Percentiles rank a stretch among this genome's conserved stretches.
Conservation (phyloP, 2,888 invertebrate species). For the Lysandra bellargus region DNA sequence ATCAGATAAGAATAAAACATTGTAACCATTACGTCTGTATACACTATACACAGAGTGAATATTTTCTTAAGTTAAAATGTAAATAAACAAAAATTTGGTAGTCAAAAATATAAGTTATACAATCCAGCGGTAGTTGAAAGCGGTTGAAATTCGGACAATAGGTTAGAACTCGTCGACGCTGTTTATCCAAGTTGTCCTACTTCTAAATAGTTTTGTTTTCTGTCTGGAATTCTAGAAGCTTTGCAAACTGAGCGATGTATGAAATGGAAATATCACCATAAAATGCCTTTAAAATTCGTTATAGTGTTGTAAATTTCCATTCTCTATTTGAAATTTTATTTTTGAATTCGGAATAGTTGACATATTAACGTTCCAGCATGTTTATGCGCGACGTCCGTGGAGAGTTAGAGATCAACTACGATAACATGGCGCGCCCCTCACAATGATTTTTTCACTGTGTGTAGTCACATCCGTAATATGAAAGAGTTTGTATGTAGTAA, state of each 20-base stretch:
- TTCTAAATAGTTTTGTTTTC: conserved; percentile 30
- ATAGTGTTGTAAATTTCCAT: neutral
- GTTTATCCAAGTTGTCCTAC: conserved; percentile 26
- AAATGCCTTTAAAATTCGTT: conserved; percentile 7
- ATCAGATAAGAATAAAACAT: too few relatives aligned
- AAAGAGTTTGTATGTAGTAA: too few relatives aligned
- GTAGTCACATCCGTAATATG: too few relatives aligned
- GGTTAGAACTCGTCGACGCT: conserved; percentile 15
- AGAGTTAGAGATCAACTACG: neutral
- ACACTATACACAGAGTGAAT: neutral
- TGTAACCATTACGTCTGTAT: too few relatives aligned
- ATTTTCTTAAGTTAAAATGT: neutral
- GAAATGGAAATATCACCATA: conserved; percentile 22
- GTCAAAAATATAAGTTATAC: conserved; percentile 9
- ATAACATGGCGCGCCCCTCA: too few relatives aligned
- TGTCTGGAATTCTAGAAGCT: neutral
- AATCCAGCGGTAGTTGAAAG: conserved; percentile 13
- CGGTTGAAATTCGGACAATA: conserved; percentile 25
- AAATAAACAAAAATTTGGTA: neutral
- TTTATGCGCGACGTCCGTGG: neutral
- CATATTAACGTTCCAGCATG: neutral
- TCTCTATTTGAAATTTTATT: neutral
- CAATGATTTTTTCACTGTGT: too few relatives aligned
- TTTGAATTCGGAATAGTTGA: conserved; percentile 3
- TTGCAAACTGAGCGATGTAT: conserved; percentile 15